Evolutionary conservation across 2,113 vertebrate species (phyloP).

Genomic region (Gymnocephalus cernua): DNA sequence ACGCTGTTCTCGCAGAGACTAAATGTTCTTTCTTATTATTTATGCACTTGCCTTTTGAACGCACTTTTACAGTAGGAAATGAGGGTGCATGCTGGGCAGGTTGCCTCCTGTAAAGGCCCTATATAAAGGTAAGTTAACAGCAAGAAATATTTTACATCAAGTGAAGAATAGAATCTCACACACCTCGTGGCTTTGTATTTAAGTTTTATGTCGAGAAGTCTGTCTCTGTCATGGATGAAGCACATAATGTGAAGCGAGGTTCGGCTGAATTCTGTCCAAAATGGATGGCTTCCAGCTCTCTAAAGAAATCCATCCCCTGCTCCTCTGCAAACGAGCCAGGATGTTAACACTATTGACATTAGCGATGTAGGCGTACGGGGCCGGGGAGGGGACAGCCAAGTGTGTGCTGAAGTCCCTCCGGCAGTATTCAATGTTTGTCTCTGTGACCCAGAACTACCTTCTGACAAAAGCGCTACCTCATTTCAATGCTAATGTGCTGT

Average conservation of each 20-base stretch:
- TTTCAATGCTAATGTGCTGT: slow-evolving; percentile 80
- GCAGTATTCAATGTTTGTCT: slow-evolving; percentile 61
- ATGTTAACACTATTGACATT: slow-evolving; percentile 60
- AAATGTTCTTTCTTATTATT: slow-evolving; percentile 37
- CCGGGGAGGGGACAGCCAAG: slow-evolving; percentile 42
- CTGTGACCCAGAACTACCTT: slow-evolving; percentile 64
- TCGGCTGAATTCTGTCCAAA: slow-evolving; percentile 35
- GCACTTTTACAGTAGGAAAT: slow-evolving; percentile 5
- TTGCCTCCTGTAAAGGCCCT: slow-evolving; percentile 23
- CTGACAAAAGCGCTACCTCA: slow-evolving; percentile 67
- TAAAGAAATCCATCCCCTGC: slow-evolving; percentile 23
- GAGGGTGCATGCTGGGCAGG: slow-evolving; percentile 7
- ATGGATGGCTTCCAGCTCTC: slow-evolving; percentile 39
- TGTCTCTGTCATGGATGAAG: not conserved
- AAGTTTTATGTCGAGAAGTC: slow-evolving; percentile 29
- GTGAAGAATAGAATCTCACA: slow-evolving; percentile 25
- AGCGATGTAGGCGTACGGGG: slow-evolving; percentile 29
- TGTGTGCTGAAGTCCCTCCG: slow-evolving; percentile 45
- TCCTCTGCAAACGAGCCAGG: slow-evolving; percentile 43
- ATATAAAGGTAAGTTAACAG: slow-evolving; percentile 34
- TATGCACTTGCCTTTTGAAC: slow-evolving; percentile 37
- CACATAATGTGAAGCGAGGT: not conserved
- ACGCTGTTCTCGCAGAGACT: slow-evolving; percentile 3
- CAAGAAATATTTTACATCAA: slow-evolving; percentile 32
- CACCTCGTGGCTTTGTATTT: slow-evolving; percentile 35